Base-by-base conservation (phyloP, 2,888 invertebrate genomes). In the Parnassius apollo region DNA sequence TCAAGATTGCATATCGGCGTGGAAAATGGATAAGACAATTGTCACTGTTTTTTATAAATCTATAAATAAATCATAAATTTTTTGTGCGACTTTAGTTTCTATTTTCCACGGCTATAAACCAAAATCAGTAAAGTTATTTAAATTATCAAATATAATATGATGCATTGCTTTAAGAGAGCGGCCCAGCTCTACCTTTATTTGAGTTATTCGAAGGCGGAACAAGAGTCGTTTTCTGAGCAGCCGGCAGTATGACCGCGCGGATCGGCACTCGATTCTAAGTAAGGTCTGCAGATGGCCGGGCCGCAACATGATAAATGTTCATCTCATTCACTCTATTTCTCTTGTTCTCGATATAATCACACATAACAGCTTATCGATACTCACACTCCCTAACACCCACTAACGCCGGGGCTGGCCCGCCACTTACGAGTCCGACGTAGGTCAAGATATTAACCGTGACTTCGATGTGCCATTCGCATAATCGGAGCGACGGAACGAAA, bases 401-500 rank as follows among this genome's bases (percentile, higher is more conserved):
- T 83, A 46, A 11, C 83, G 82, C 68, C 64, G 69, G 69, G 68
- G 69, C 68, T 66, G 59, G 68, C 65, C 68, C 61, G 65, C 66
- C 71, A 68, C 63, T 69, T 66, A 69, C 68, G 68, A 65, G 59
- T 67, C 72, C 67, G 70, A 49, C 71, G 63, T 69, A 70, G 70
- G 71, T 60, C 80, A 79, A 82, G 77, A 82, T 74, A 75, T 75
- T 75, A 80, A 82, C 76, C 79, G 85, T 81, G 82, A 78, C 82
- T 80, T 82, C 78, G 82, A 82, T 77, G 86, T 83, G 85, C 86
- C 86, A 82, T 82, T 83, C 85, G 86, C 85, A 84, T 86, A 68
- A 74, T 80, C 83, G 85, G 86, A 84, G 82, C 86, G 81, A 76
- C 85, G 82, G 86, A 86, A 76, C 76, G 78, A 77, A 72, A 77